Percentiles rank a stretch among this genome's conserved stretches.
These are phyloP conservation scores for Galemys pyrenaicus DNA, from an alignment of 2,113 vertebrate genomes.

Conservation along the genomic window DNA sequence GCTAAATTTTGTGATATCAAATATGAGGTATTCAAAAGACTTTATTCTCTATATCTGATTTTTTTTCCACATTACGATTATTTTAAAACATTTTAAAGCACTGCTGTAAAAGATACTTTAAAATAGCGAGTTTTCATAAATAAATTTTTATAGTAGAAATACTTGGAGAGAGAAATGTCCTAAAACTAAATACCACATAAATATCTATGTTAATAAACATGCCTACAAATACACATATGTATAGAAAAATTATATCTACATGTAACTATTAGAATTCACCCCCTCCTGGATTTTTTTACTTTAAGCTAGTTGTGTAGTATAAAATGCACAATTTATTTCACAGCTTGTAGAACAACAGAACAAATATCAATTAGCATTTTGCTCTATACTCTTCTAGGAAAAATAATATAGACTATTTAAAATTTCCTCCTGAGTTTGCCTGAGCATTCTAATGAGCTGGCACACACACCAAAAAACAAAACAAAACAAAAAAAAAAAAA, in stretches of 20 bases:
- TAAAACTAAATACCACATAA: background rate
- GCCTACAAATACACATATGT: background rate
- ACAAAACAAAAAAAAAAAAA: conserved; percentile 59
- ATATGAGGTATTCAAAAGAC: too few species aligned
- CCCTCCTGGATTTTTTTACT: conserved; percentile 71
- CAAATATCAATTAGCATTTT: conserved; percentile 85
- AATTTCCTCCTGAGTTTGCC: conserved; percentile 69
- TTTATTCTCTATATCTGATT: too few species aligned
- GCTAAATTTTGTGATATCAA: background rate
- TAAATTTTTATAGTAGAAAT: background rate
- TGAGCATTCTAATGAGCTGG: conserved; percentile 60
- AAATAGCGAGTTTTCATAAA: conserved; percentile 11
- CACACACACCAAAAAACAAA: too few species aligned
- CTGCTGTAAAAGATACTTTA: background rate
- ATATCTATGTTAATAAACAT: background rate
- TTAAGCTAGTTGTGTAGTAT: conserved; percentile 66
- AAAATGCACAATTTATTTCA: conserved; percentile 76
- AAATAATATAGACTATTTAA: conserved; percentile 72
- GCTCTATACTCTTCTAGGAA: conserved; percentile 70
- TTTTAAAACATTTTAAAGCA: background rate
- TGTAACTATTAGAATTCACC: background rate
- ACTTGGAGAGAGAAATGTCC: background rate
- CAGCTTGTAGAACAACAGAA: conserved; percentile 76
- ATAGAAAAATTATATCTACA: background rate
- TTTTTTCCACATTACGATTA: too few species aligned